Base-by-base conservation (phyloP, 2,888 invertebrate species). In the Hedya salicella region DNA sequence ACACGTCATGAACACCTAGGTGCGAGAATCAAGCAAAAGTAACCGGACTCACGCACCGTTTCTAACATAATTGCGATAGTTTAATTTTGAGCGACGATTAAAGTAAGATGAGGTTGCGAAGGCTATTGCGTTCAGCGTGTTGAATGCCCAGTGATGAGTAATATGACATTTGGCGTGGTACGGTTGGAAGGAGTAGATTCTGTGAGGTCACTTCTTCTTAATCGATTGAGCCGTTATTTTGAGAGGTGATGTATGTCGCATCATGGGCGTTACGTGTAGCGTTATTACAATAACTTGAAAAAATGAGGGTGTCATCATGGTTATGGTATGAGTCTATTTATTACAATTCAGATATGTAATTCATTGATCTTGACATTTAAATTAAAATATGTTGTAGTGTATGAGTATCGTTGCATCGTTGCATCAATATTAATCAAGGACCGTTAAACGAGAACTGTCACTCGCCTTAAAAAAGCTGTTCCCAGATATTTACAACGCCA, bases 151-250 rank as follows among this genome's bases (percentile, higher is more conserved):
- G 30, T 50, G n/a, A 21, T 44, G 52, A 39, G 39, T 63, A 46
- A 66, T 40, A 49, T 16, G 32, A 3, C 17, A 60, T 30, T 32
- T 61, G 48, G 48, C 21, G n/a, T 25, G 25, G 25, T 25, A 25
- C 25, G 25, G 25, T 25, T 25, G 25, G 4, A 25, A 6, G 4
- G 25, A 25, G 14, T 32, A 19, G 36, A 14, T 40, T n/a, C 4
- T 16, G 17, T 61, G 54, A 66, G 53, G 60, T 66, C 66, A 54
- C n/a, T 19, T 14, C 0, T 52, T 25, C 14, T 19, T 30, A 54
- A 60, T 30, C 36, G 57, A 39, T 48, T 53, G 46, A 60, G 40
- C 19, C 54, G 30, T 66, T 66, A 66, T 66, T 66, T 61, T 30
- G 21, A 61, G 66, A 48, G 40, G 48, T 66, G 66, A 66, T 16